Conservation (phyloP, 2,888 invertebrate species). For the Tinea semifulvella region DNA sequence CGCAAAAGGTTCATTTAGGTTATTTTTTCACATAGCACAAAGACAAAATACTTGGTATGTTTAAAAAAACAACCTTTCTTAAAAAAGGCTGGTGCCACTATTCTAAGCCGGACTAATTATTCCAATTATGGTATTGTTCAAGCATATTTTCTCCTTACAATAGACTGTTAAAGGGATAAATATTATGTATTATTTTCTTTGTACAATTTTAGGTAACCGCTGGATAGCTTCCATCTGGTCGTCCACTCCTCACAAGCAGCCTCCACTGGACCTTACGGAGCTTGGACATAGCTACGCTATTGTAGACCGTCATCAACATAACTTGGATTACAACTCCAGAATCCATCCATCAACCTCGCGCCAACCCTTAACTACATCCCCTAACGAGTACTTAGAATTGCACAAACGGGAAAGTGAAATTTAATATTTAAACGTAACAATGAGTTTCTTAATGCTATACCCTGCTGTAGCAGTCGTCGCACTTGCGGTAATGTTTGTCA, state of each 20-base stretch:
- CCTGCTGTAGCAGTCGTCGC: slow-evolving; percentile 79
- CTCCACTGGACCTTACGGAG: slow-evolving; percentile 82
- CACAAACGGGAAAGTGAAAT: slow-evolving; percentile 86
- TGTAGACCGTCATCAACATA: slow-evolving; percentile 36
- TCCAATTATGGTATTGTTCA: background rate
- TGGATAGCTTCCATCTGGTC: slow-evolving; percentile 88
- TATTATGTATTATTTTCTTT: too few relatives aligned
- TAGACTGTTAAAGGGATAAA: too few relatives aligned
- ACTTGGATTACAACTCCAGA: slow-evolving; percentile 31
- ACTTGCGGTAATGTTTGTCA: slow-evolving; percentile 77
- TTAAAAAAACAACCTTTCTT: background rate
- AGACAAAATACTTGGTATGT: too few relatives aligned
- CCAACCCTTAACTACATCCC: slow-evolving; percentile 50
- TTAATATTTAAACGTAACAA: too few relatives aligned
- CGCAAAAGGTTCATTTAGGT: too few relatives aligned
- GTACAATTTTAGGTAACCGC: slow-evolving; percentile 77
- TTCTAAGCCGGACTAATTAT: background rate
- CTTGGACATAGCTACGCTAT: slow-evolving; percentile 58
- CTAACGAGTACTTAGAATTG: slow-evolving; percentile 68
- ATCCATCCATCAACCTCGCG: slow-evolving; percentile 41
- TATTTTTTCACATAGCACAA: too few relatives aligned
- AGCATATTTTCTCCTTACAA: too few relatives aligned
- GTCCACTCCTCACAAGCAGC: slow-evolving; percentile 82
- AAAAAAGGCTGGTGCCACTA: too few relatives aligned
- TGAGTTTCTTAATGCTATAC: slow-evolving; percentile 79